Conservation (phyloP, 2,888 invertebrate genomes). For the Pyralis farinalis region DNA sequence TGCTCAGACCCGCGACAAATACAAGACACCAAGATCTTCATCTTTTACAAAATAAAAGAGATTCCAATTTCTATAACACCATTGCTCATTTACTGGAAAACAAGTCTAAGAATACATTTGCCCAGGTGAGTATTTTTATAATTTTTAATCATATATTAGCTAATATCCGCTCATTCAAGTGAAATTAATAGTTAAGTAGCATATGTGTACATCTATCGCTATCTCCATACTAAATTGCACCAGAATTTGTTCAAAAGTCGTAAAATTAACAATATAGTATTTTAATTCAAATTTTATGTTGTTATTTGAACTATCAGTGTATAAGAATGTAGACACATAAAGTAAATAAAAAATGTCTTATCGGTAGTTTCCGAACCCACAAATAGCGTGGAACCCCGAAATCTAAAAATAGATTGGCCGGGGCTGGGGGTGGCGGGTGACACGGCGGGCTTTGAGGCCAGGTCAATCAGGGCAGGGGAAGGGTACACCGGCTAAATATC, state of each 20-base stretch:
- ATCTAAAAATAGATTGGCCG: conserved; percentile 76
- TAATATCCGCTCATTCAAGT: too few species aligned
- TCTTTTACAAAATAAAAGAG: conserved; percentile 42
- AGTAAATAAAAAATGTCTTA: conserved; percentile 20
- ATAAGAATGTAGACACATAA: not conserved
- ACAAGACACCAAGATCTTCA: conserved; percentile 48
- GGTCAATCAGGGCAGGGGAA: conserved; percentile 60
- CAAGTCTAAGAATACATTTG: not conserved
- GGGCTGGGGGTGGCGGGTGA: conserved; percentile 70
- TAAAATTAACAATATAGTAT: too few species aligned
- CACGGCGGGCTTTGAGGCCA: conserved; percentile 62
- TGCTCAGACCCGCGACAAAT: conserved; percentile 80
- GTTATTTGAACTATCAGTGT: too few species aligned
- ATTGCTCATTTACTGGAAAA: conserved; percentile 72
- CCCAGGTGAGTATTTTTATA: conserved; percentile 3
- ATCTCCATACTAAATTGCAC: too few species aligned
- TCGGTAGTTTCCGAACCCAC: conserved; percentile 35
- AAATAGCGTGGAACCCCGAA: conserved; percentile 49
- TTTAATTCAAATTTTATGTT: too few species aligned
- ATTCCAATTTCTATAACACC: conserved; percentile 68
- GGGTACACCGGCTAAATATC: conserved; percentile 30
- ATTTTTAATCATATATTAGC: too few species aligned
- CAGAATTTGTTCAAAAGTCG: too few species aligned
- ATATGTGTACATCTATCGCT: too few species aligned
- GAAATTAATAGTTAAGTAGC: too few species aligned